phyloP scores from a whole-genome alignment of 2,113 vertebrate genomes.

The Cervus canadensis region DNA sequence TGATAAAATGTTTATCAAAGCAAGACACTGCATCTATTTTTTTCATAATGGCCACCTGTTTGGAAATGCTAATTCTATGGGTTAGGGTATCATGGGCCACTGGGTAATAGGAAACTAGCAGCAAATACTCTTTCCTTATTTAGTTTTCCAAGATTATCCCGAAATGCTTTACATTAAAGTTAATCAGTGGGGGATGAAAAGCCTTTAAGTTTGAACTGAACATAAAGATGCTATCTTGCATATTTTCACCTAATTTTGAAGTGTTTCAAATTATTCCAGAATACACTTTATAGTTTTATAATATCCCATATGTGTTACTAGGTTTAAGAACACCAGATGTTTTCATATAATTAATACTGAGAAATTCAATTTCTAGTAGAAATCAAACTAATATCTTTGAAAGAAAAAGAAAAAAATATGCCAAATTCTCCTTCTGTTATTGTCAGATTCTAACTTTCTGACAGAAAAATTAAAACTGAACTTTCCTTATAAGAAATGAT shows the following conservation, averaged over 20 bases:
- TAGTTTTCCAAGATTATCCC: slow-evolving; percentile 37
- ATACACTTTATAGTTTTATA: not conserved
- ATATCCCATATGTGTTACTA: not conserved
- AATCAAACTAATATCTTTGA: slow-evolving; percentile 2
- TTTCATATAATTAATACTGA: not conserved
- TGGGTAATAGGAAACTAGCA: slow-evolving; percentile 55
- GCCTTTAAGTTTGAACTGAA: not conserved
- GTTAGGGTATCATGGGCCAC: slow-evolving; percentile 60
- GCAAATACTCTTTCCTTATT: slow-evolving; percentile 60
- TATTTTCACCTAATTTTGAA: slow-evolving; percentile 24
- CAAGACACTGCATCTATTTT: slow-evolving; percentile 59
- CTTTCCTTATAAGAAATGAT: not conserved
- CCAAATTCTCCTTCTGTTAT: not conserved
- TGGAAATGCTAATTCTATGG: slow-evolving; percentile 66
- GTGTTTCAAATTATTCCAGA: slow-evolving; percentile 29
- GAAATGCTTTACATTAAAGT: not conserved
- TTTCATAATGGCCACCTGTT: slow-evolving; percentile 74
- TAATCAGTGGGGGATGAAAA: not conserved
- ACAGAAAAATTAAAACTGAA: slow-evolving; percentile 5
- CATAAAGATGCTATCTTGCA: not conserved
- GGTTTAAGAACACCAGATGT: not conserved
- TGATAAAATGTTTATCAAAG: slow-evolving; percentile 69
- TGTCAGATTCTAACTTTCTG: not conserved
- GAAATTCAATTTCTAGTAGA: slow-evolving; percentile 26
- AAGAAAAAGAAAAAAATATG: not conserved